Conservation (phyloP, 2,888 invertebrate species). For the Callimorpha dominula region DNA sequence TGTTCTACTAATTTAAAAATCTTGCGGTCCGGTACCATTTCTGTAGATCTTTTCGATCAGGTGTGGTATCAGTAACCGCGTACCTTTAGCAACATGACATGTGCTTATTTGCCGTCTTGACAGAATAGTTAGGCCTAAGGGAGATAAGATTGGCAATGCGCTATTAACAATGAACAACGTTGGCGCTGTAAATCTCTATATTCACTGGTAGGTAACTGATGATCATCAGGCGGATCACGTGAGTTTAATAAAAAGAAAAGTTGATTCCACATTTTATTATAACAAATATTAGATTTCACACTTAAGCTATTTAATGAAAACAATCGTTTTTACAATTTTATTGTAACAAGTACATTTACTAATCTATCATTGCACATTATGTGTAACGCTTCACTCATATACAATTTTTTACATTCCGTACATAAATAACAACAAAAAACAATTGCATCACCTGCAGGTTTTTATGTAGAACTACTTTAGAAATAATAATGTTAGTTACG, state of each 20-base stretch:
- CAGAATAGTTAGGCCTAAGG: background rate
- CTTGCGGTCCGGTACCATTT: too few relatives aligned
- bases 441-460: too few relatives aligned
- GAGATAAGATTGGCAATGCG: too few relatives aligned
- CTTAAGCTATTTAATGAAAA: slow-evolving; percentile 18
- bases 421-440: background rate
- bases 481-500: background rate
- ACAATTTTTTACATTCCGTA: background rate
- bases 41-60: too few relatives aligned
- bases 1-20: too few relatives aligned
- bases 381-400: background rate
- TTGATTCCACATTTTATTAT: slow-evolving; percentile 26
- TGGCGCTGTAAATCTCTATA: too few relatives aligned
- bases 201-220: too few relatives aligned
- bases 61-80: too few relatives aligned
- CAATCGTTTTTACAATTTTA: background rate
- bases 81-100: too few relatives aligned
- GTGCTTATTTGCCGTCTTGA: too few relatives aligned
- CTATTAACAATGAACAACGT: background rate
- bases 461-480: too few relatives aligned
- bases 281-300: slow-evolving; percentile 43
- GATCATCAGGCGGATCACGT: background rate
- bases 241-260: background rate
- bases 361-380: slow-evolving; percentile 15
- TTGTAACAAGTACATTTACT: slow-evolving; percentile 26